Percentiles rank a stretch among this genome's conserved stretches.
These are phyloP conservation scores for Trichopoda pennipes DNA, from an alignment of 2,888 invertebrate species.

Conservation along the genomic window DNA sequence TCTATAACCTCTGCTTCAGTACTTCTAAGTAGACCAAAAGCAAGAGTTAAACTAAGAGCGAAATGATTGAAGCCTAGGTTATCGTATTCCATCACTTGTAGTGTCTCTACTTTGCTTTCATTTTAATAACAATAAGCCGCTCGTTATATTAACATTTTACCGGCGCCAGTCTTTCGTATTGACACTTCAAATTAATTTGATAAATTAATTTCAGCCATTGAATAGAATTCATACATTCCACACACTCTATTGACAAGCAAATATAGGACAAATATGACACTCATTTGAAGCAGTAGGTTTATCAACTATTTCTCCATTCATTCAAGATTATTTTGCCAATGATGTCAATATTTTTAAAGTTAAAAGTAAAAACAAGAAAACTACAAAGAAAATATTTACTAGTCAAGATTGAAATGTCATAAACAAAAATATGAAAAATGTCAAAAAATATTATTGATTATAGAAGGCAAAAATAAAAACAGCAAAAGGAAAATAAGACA, in stretches of 20 bases:
- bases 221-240: too few relatives aligned
- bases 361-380: background rate
- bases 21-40: too few relatives aligned
- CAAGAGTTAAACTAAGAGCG: too few relatives aligned
- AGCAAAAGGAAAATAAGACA: background rate
- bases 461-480: background rate
- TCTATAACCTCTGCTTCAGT: too few relatives aligned
- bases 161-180: too few relatives aligned
- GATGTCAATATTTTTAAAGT: background rate
- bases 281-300: slow-evolving; percentile 22
- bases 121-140: too few relatives aligned
- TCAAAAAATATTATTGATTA: slow-evolving; percentile 54
- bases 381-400: background rate
- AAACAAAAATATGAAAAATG: slow-evolving; percentile 53
- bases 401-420: slow-evolving; percentile 45
- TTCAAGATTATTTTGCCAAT: background rate
- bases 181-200: too few relatives aligned
- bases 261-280: slow-evolving; percentile 23
- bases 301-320: background rate
- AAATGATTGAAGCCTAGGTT: too few relatives aligned
- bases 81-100: too few relatives aligned
- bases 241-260: background rate
- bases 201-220: too few relatives aligned
- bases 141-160: too few relatives aligned
- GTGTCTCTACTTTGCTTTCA: too few relatives aligned